These are phyloP conservation scores for Takifugu flavidus DNA, from an alignment of 2,113 vertebrate species.

Conservation along the genomic window DNA sequence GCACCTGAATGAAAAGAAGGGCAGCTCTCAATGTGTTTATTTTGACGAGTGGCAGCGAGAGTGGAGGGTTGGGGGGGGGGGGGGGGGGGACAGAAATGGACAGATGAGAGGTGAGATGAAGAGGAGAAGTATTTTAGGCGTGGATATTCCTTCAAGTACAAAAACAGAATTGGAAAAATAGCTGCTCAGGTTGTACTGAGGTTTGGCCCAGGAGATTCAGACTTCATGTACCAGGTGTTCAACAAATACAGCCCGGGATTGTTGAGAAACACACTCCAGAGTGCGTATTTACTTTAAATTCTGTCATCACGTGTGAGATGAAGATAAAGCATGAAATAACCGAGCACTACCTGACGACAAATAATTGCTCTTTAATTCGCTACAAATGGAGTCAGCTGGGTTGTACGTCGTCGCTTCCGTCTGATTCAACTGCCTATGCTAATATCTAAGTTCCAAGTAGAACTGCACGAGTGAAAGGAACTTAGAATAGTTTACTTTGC, in stretches of 20 bases:
- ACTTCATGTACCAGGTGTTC: background rate
- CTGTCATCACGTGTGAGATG: background rate
- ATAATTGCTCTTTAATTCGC: no score
- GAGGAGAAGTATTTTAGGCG: conserved; percentile 31
- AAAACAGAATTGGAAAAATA: conserved; percentile 34
- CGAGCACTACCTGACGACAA: background rate
- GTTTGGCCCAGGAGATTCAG: background rate
- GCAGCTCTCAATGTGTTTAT: conserved; percentile 70
- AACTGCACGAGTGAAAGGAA: background rate
- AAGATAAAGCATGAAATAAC: background rate
- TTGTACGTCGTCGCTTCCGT: background rate
- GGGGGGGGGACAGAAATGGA: conserved; percentile 31
- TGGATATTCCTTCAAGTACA: conserved; percentile 49
- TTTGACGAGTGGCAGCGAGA: conserved; percentile 66
- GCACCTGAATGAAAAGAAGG: conserved; percentile 62
- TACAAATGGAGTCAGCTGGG: no score
- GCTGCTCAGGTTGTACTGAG: no score
- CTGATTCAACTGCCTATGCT: background rate
- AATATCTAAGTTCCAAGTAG: background rate
- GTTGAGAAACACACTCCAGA: no score
- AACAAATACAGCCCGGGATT: background rate
- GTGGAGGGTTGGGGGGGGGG: conserved; percentile 10
- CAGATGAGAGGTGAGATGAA: conserved; percentile 33
- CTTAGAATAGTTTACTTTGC: background rate
- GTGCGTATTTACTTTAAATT: no score